Base-by-base conservation (phyloP, 2,797 vertebrate species). In the Spinus pinus region DNA sequence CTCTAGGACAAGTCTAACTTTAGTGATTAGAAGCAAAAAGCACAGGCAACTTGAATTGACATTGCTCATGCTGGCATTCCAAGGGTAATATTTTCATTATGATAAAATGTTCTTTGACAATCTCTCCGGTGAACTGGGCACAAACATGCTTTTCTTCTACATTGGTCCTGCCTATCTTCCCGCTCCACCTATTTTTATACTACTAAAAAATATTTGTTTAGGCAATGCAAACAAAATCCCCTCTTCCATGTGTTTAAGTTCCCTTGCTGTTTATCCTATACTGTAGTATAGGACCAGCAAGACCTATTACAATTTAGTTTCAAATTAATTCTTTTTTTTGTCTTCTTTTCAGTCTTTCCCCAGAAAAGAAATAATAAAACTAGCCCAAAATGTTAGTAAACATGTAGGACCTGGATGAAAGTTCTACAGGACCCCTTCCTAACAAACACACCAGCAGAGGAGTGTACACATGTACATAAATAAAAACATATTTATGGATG, bases 171-270 rank as follows among this genome's bases (percentile, higher is more conserved):
- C 56, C 75, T 96, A 93, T 88, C 81, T 97, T 97, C 95, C 85
- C 88, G 78, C 95, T 92, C 86, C 69, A 96, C 79, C 89, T 96
- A 94, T 97, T 97, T 97, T 97, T 97, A 95, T 93, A 47, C 85
- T 83, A 53, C 61, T 73, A 79, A 87, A 88, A 86, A 95, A 88
- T 79, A 79, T 89, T 87, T 93, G 71, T 62, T 94, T 74, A 93
- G 94, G 92, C 93, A 97, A 95, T 93, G 91, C 92, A 97, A 98
- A 97, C 74, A 94, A 90, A 77, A 88, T 77, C 41, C 62, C 87
- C 82, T 24, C 30, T 75, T 64, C 78, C 88, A 91, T 44, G 39
- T 95, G 92, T 83, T 78, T 54, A 80, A 91, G n/a, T 92, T 94
- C 83, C 83, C 72, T 85, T 87, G 65, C 50, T 2, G 0, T 88